phyloP scores from a whole-genome alignment of 2,797 vertebrate species.

The Hydrocynus forskahlii region DNA sequence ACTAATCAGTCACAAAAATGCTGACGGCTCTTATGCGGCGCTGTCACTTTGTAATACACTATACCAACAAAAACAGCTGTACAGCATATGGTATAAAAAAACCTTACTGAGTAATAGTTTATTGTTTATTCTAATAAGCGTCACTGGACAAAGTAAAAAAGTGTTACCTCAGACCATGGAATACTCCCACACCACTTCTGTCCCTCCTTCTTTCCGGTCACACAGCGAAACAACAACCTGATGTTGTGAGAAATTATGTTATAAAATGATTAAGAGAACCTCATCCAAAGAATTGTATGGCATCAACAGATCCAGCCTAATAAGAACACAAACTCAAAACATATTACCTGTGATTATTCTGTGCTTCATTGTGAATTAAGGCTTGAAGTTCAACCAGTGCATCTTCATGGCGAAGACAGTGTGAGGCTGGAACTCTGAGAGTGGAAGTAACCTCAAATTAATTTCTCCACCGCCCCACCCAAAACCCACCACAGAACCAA shows the following conservation, averaged over 20 bases:
- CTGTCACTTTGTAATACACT: background rate
- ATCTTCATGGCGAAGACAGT: constrained; percentile 88
- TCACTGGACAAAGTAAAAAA: background rate
- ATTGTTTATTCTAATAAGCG: too few relatives aligned
- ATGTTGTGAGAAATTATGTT: background rate
- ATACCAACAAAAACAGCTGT: too few relatives aligned
- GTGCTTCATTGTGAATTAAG: constrained; percentile 69
- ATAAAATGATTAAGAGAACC: background rate
- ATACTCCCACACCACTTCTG: constrained; percentile 90
- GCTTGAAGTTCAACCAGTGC: constrained; percentile 88
- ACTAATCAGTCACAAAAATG: background rate
- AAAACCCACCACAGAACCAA: background rate
- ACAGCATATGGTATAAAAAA: too few relatives aligned
- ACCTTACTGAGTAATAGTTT: too few relatives aligned
- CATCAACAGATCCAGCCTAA: background rate
- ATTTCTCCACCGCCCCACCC: background rate
- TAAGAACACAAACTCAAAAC: constrained; percentile 1
- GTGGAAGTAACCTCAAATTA: background rate
- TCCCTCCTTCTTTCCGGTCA: constrained; percentile 77
- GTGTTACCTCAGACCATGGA: constrained; percentile 85
- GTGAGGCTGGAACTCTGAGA: constrained; percentile 83
- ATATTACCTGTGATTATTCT: constrained; percentile 78
- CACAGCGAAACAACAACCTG: constrained; percentile 90
- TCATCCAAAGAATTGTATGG: background rate
- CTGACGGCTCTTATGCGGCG: too few relatives aligned